A percentile compares a stretch with the other conserved stretches of the same genome.
These are phyloP conservation scores for Netelia inedita DNA, from an alignment of 2,888 invertebrate genomes.

Conservation along the genomic window DNA sequence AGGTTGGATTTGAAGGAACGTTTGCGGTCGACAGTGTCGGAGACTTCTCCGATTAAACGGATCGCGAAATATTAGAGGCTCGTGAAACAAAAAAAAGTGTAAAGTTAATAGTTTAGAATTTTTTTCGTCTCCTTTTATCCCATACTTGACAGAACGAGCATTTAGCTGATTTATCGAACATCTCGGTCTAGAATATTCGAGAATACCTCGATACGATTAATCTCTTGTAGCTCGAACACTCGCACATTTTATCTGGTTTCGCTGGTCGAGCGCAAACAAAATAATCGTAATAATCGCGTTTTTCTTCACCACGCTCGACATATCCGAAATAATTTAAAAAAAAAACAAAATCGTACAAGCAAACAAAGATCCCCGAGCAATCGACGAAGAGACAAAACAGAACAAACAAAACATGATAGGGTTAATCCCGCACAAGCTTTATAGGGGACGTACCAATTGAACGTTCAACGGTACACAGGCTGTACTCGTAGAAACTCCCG, in stretches of 20 bases:
- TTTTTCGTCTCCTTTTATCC: conserved; percentile 37
- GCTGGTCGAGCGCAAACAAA: neutral
- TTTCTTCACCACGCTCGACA: conserved; percentile 30
- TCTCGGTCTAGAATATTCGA: conserved; percentile 5
- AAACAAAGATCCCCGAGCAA: neutral
- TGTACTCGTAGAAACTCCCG: conserved; percentile 44
- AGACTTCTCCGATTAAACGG: conserved; percentile 11
- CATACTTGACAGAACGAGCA: conserved; percentile 48
- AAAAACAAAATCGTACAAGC: neutral
- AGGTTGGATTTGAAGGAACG: neutral
- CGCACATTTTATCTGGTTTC: conserved; percentile 1
- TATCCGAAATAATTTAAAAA: conserved; percentile 33
- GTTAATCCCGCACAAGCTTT: conserved; percentile 32
- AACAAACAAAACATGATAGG: conserved; percentile 30
- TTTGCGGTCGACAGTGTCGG: conserved; percentile 24
- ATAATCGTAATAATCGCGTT: conserved; percentile 2
- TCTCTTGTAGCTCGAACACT: neutral
- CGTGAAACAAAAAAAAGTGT: conserved; percentile 49
- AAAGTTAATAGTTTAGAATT: conserved; percentile 26
- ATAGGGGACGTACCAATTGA: conserved; percentile 19
- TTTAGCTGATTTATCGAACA: conserved; percentile 27
- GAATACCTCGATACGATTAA: neutral
- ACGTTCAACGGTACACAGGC: conserved; percentile 26
- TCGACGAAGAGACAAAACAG: neutral
- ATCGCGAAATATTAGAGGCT: conserved; percentile 44